Percentiles rank a stretch among this genome's conserved stretches.
Conservation (phyloP, 2,797 vertebrate species). For the Vespertilio murinus region DNA sequence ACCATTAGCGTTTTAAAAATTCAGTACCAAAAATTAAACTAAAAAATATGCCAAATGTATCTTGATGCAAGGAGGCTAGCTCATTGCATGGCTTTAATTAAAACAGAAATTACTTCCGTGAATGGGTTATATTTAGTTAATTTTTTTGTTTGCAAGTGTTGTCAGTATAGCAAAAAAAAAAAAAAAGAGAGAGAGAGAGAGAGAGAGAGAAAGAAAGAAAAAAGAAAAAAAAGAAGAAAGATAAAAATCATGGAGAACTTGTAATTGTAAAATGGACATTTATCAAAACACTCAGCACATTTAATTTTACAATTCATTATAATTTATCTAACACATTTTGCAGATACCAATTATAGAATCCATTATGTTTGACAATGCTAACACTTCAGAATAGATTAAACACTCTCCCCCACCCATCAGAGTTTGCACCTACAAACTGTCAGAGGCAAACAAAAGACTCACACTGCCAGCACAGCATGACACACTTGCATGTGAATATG, state of each 20-base stretch:
- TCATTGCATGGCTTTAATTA: slow-evolving; percentile 86
- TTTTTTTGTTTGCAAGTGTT: slow-evolving; percentile 77
- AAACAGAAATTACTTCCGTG: slow-evolving; percentile 84
- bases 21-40: slow-evolving; percentile 83
- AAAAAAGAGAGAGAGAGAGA: slow-evolving; percentile 40
- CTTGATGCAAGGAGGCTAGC: slow-evolving; percentile 75
- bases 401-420: rapidly evolving
- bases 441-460: slow-evolving; percentile 41
- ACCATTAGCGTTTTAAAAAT: slow-evolving; percentile 80
- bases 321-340: slow-evolving; percentile 61
- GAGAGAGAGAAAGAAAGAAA: not conserved
- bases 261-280: slow-evolving; percentile 77
- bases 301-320: slow-evolving; percentile 82
- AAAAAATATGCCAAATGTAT: slow-evolving; percentile 81
- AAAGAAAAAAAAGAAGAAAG: slow-evolving; percentile 58
- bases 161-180: slow-evolving; percentile 66
- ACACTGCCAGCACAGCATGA: not conserved
- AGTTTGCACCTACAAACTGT: slow-evolving; percentile 30
- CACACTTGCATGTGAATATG: not conserved
- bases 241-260: slow-evolving; percentile 76
- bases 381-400: slow-evolving; percentile 59
- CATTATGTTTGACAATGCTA: slow-evolving; percentile 61
- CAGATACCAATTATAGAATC: slow-evolving; percentile 62
- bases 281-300: slow-evolving; percentile 72
- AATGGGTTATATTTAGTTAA: slow-evolving; percentile 82